phyloP scores from a whole-genome alignment of 2,113 vertebrate genomes.

The Pygoscelis adeliae region DNA sequence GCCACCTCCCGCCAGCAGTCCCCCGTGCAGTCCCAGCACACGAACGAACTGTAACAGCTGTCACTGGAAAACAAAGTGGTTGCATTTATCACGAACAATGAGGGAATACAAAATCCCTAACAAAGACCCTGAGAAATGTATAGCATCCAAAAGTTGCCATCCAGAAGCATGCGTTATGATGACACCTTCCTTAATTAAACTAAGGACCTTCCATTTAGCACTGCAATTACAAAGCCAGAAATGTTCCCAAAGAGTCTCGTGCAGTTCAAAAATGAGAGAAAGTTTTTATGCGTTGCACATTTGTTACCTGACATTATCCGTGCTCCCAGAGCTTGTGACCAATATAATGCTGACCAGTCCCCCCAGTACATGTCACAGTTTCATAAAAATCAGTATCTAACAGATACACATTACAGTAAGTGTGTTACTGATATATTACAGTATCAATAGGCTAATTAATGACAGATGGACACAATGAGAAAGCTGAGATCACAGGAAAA shows the following conservation, averaged over 20 bases:
- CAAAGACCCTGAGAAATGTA: conserved; percentile 39
- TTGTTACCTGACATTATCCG: background rate
- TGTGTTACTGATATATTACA: background rate
- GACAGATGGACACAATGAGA: background rate
- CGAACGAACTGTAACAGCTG: background rate
- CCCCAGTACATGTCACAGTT: background rate
- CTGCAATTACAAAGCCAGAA: background rate
- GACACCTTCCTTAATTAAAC: conserved; percentile 31
- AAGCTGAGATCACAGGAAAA: background rate
- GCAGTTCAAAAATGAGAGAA: background rate
- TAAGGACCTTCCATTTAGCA: background rate
- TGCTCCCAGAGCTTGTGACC: background rate
- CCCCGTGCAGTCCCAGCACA: background rate
- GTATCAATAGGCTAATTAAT: background rate
- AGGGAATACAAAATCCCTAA: conserved; percentile 27
- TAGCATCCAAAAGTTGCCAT: background rate
- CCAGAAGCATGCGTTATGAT: background rate
- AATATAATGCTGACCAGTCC: background rate
- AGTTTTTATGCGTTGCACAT: background rate
- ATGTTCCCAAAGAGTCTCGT: background rate
- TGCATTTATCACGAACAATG: background rate
- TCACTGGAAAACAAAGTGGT: background rate
- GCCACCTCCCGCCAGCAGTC: background rate
- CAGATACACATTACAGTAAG: background rate
- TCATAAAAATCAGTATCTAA: background rate